Evolutionary conservation across 2,888 invertebrate species (phyloP), one percentile per base, ranked within the genome.

Genomic region (Heterodera filipjevi): DNA sequence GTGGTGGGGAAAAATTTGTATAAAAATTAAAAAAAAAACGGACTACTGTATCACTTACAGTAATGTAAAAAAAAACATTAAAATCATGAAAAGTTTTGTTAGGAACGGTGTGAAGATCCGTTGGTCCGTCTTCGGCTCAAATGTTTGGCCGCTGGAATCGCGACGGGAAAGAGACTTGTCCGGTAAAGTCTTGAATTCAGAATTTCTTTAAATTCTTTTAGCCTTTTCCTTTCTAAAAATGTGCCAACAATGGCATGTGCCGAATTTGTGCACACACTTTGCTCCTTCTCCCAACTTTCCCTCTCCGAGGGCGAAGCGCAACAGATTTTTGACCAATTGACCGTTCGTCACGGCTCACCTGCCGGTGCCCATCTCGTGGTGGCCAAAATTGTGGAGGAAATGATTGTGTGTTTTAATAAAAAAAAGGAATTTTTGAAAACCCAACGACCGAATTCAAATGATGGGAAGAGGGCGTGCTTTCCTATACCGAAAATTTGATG

Each of bases 111-210:
- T 35, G 33, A 33, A 19, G 68, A 68, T 68, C 68, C 68, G 35
- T n/a, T 68, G 68, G 33, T 30, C 33, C 33, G 68, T 33, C 33
- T 68, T 68, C 68, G 33, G 35, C 68, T 68, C 33, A n/a, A 33
- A 68, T 35, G 32, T 32, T 35, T 68, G 32, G 68, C 68, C 35
- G 33, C 16, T 35, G 68, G 68, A 3, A 16, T 68, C 1, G 68
- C 68, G 33, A 68, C 33, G 1, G 68, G 68, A 1, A 68, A 68
- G 33, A 68, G 33, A 19, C 68, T 68, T 35, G 35, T 68, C 22
- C 68, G 68, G 68, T 68, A 22, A 66, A 27, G 27, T 66, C 27
- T 33, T 6, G 16, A 49, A 16, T 32, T 14, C 2, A 35, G 8
- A 8, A 1, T 6, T 33, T 35, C 6, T 33, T 68, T 68, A 68